Base-by-base conservation (phyloP, 2,113 vertebrate species). In the Piliocolobus tephrosceles region DNA sequence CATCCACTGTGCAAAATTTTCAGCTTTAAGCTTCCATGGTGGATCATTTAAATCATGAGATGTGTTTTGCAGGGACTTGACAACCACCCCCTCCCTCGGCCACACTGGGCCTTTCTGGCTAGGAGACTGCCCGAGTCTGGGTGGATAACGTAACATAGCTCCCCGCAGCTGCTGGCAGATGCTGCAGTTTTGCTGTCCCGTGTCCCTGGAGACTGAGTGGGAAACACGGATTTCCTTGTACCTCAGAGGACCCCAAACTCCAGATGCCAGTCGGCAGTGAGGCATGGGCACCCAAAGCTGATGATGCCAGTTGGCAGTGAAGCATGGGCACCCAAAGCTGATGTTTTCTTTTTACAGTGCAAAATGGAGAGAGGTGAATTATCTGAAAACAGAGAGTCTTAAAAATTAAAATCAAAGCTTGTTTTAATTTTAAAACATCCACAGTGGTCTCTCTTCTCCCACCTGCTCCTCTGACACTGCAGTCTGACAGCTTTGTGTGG, bases 371-470 rank as follows among this genome's bases (percentile, higher is more conserved):
- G 45, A 27, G 11, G 14, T 5, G 22, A 16, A 30, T 47, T 4
- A 23, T 50, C 23, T 50, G 20, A 16, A 52, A 14, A 72, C 5
- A 3, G 43, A 55, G 13, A 2, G 8, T n/a, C 20, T 64, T 23
- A 32, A 35, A 58, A 72, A 11, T 25, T 58, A 32, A 73, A 16
- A 3, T 10, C 2, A 17, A 30, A 55, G 27, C 68, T 18, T 76
- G 0, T 8, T 32, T n/a, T 52, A 17, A 8, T 43, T 30, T 23
- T 17, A 35, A 23, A 16, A n/a, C 2, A 0, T 1, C 2, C 5
- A 8, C 2, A 18, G 5, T 3, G 20, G 27, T 9, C 27, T 2
- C 9, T 0, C 22, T 32, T 10, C 12, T 16, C 27, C 57, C 16
- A 17, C 16, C 66, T 68, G 66, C 66, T 64, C 61, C 61, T 32